These are phyloP conservation scores for Neoarius graeffei DNA, from an alignment of 2,113 vertebrate genomes.

Conservation along the genomic window DNA sequence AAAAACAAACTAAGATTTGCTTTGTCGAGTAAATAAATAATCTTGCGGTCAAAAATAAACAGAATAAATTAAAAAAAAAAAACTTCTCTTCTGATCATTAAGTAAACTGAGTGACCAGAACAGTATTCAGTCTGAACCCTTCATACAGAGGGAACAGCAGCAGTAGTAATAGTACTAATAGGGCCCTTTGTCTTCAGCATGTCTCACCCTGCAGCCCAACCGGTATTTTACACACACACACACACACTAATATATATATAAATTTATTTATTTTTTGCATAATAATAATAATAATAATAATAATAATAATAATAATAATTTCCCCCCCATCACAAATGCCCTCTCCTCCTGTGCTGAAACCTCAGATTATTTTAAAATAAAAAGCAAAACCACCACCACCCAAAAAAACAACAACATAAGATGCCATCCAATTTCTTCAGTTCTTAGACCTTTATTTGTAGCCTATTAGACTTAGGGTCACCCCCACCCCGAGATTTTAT, in stretches of 20 bases:
- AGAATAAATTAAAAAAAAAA: not conserved
- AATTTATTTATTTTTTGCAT: no score
- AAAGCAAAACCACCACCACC: no score
- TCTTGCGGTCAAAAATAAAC: not conserved
- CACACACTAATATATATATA: not conserved
- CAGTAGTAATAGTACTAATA: no score
- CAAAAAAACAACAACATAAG: not conserved
- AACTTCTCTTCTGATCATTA: not conserved
- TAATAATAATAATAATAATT: not conserved
- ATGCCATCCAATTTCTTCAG: no score
- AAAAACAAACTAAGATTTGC: not conserved
- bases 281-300: no score
- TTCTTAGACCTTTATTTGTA: not conserved
- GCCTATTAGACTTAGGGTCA: not conserved
- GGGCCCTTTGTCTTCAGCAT: constrained; percentile 19
- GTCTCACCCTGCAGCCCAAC: not conserved
- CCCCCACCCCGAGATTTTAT: no score
- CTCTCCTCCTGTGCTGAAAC: not conserved
- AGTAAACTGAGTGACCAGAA: not conserved
- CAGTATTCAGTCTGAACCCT: not conserved
- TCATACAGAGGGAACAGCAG: not conserved
- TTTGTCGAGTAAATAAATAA: no score
- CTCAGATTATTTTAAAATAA: not conserved
- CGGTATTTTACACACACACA: not conserved
- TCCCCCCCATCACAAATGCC: no score